Conservation (phyloP, 23 tunicate genomes). For the Aplidium turbinatum region DNA sequence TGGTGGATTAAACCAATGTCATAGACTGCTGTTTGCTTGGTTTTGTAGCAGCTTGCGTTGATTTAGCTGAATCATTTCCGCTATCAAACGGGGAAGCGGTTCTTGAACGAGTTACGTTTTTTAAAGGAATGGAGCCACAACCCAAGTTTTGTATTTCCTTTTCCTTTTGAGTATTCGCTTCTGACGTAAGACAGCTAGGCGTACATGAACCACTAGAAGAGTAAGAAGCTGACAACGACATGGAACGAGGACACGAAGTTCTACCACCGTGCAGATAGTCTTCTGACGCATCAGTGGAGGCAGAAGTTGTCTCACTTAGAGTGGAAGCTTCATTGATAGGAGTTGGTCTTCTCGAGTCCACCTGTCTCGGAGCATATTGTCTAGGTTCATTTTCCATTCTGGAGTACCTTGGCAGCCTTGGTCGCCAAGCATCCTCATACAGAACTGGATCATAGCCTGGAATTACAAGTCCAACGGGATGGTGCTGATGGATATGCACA, state of each 20-base stretch:
- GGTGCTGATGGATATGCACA: background rate
- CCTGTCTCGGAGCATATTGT: too few relatives aligned
- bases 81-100: conserved; percentile 56
- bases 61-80: conserved; percentile 69
- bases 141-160: background rate
- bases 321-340: too few relatives aligned
- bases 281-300: too few relatives aligned
- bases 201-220: conserved; percentile 1
- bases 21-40: background rate
- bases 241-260: conserved; percentile 37
- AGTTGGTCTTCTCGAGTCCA: too few relatives aligned
- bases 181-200: too few relatives aligned
- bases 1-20: background rate
- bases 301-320: too few relatives aligned
- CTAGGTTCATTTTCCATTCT: too few relatives aligned
- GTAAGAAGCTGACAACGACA: conserved; percentile 58
- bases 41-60: too few relatives aligned
- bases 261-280: background rate
- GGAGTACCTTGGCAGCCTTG: conserved; percentile 26
- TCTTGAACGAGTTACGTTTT: background rate
- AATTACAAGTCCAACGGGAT: conserved; percentile 10
- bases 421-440: conserved; percentile 54
- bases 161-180: background rate
- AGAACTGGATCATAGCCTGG: conserved; percentile 31
- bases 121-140: background rate